Conservation (phyloP, 2,113 vertebrate genomes). For the Indicator indicator region DNA sequence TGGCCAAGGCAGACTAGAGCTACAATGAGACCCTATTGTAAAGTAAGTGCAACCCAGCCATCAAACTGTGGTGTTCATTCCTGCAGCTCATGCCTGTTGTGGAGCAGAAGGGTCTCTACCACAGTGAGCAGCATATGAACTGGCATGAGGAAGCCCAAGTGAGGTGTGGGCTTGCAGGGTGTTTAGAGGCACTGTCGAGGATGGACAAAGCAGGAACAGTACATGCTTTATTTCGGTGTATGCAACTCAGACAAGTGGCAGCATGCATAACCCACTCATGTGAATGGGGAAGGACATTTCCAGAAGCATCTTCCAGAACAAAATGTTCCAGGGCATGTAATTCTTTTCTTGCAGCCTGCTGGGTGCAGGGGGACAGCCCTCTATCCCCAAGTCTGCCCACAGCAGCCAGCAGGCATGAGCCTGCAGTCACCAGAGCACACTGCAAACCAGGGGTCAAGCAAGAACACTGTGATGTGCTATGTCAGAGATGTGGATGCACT, state of each 20-base stretch:
- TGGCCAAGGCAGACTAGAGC: not conserved
- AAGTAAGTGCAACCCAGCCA: not conserved
- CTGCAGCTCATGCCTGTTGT: fast-evolving
- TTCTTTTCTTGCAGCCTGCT: not conserved
- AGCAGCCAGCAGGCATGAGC: not conserved
- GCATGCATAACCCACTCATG: not conserved
- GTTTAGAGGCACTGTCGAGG: not conserved
- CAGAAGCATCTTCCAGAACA: not conserved
- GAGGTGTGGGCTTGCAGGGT: not conserved
- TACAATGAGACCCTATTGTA: fast-evolving
- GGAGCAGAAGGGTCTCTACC: not conserved
- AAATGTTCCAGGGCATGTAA: not conserved
- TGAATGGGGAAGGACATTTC: not conserved
- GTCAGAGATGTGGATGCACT: not conserved
- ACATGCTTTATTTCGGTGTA: not conserved
- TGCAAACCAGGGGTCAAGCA: not conserved
- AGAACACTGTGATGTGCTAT: not conserved
- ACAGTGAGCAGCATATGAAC: fast-evolving
- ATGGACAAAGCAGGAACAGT: not conserved
- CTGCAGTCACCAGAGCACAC: not conserved
- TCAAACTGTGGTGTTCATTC: fast-evolving
- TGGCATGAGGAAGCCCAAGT: not conserved
- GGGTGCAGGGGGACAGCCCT: fast-evolving
- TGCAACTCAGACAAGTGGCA: not conserved
- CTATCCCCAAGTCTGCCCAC: not conserved